Percentiles rank a stretch among this genome's conserved stretches.
These are phyloP conservation scores for Anas bernieri DNA, from an alignment of 2,797 vertebrate species.

Conservation along the genomic window DNA sequence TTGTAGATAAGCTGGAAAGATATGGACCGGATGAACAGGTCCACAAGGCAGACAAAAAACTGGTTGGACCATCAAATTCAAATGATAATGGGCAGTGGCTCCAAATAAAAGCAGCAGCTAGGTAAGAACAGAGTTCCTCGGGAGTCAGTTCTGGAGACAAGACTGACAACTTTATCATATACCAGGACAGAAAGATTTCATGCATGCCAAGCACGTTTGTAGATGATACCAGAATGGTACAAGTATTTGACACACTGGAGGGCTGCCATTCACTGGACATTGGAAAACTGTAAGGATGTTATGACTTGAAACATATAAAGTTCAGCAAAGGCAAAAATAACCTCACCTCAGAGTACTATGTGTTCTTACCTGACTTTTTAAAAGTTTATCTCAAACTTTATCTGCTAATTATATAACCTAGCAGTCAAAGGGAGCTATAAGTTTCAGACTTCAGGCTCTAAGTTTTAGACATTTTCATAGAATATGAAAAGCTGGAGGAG, in stretches of 20 bases:
- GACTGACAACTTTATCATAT: not conserved
- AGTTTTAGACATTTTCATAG: not conserved
- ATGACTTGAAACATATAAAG: not conserved
- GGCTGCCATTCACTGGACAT: not conserved
- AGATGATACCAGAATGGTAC: not conserved
- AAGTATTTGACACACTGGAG: not conserved
- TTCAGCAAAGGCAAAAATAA: not conserved
- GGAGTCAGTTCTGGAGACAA: not conserved
- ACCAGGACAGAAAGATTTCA: not conserved
- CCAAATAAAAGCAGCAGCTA: not conserved
- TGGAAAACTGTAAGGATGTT: not conserved
- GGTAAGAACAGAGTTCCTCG: not conserved
- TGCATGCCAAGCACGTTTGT: not conserved
- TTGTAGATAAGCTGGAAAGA: not conserved
- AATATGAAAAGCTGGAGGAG: not conserved
- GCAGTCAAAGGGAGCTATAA: not conserved
- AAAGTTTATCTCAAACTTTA: not conserved
- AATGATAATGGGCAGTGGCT: not conserved
- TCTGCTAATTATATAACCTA: not conserved
- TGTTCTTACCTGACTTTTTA: not conserved
- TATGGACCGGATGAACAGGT: not conserved
- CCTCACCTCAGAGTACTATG: not conserved
- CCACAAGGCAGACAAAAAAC: not conserved
- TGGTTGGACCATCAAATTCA: not conserved
- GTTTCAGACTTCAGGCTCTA: no score